A percentile compares a stretch with the other conserved stretches of the same genome.
These are phyloP conservation scores for Drosophila vallismaia DNA, from an alignment of 2,888 invertebrate species.

Conservation along the genomic window DNA sequence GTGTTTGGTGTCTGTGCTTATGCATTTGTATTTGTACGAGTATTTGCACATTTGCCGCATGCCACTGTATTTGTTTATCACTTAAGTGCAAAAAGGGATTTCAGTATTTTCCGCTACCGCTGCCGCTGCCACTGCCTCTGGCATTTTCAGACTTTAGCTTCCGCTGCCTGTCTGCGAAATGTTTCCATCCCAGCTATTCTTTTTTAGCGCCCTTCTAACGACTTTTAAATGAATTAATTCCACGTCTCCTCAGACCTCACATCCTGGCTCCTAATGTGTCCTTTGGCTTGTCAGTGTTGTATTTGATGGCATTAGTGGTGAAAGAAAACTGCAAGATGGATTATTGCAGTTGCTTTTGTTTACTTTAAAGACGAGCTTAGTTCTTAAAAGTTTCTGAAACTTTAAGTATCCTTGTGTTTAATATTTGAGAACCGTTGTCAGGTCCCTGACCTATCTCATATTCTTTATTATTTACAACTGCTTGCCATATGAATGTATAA, in stretches of 20 bases:
- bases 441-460: constrained; percentile 33
- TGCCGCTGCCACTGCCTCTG: constrained; percentile 36
- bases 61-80: constrained; percentile 78
- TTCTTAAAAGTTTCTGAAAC: no score
- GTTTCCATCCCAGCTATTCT: constrained; percentile 21
- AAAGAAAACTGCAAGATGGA: background rate
- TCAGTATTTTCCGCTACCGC: constrained; percentile 41
- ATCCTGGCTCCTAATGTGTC: constrained; percentile 31
- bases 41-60: constrained; percentile 54
- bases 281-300: constrained; percentile 11
- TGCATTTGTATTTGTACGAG: constrained; percentile 55
- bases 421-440: constrained; percentile 3
- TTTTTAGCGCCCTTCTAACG: constrained; percentile 55
- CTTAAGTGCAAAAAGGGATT: constrained; percentile 76
- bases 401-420: constrained; percentile 1
- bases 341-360: background rate
- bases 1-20: constrained; percentile 36
- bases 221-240: constrained; percentile 78
- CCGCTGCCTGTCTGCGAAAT: constrained; percentile 48
- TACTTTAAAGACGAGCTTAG: no score
- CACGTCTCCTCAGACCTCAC: constrained; percentile 36
- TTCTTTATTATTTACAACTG: constrained; percentile 25
- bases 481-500: background rate
- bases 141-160: constrained; percentile 55
- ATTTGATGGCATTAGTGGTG: constrained; percentile 11